Evolutionary conservation across 2,113 vertebrate species (phyloP), one percentile per base, ranked within the genome.

Genomic region (Cyrtonyx montezumae): DNA sequence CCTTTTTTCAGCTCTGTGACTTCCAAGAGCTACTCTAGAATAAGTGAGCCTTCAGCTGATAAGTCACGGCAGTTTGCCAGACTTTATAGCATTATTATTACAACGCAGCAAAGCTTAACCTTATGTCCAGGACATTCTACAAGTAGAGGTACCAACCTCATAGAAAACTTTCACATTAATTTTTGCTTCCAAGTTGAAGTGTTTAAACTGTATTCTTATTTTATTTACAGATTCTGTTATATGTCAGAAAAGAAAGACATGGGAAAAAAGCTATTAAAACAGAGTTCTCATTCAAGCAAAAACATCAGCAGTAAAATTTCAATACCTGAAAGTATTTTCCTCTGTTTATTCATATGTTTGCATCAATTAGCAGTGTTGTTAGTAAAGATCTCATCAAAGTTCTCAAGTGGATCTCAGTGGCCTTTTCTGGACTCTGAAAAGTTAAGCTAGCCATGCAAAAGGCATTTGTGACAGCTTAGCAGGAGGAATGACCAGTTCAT

Each of bases 261-360:
- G 51, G 51, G 61, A 23, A 68, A 74, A 56, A 28, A 71, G 46
- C 71, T 81, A 40, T 36, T 79, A 45, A 80, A 85, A 84, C 40
- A 79, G 91, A 90, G 70, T 66, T 82, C 45, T 43, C 45, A 82
- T 91, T 95, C 75, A 91, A 53, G 40, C 74, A 84, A 91, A 91
- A 89, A 87, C 71, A 56, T 78, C 69, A 83, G 56, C 73, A 88
- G 90, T 88, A 85, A 93, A 83, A 93, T 59, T 74, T 90, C 63
- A 75, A 88, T 92, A 93, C 84, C 92, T 94, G 87, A 79, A 94
- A 94, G 85, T 43, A 32, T 19, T 30, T 42, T 16, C 13, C 20
- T 79, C 7, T n/a, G 87, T 88, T 80, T 89, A 94, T 95, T 96
- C 56, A 90, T 59, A 51, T 22, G 74, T 77, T 85, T 87, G 30